Conservation (phyloP, 1,140 invertebrate genomes). For the Idris sp. region DNA sequence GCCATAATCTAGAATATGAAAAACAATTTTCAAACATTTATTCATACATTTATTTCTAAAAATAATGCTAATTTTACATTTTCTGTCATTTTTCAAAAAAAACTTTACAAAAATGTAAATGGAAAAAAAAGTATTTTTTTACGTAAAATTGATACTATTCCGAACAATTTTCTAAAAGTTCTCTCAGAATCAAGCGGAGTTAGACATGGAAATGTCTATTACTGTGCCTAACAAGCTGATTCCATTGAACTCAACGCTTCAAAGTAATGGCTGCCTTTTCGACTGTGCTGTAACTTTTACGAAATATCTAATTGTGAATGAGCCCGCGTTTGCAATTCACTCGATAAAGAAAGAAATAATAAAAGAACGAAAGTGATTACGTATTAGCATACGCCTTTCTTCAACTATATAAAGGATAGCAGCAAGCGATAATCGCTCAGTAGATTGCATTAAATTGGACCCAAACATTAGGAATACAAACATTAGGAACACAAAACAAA, state of each 20-base stretch:
- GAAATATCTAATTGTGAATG: slow-evolving; percentile 60
- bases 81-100: no score
- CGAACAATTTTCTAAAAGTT: no score
- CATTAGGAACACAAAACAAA: neutral
- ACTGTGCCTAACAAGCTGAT: neutral
- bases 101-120: no score
- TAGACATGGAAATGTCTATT: no score
- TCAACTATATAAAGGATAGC: slow-evolving; percentile 63
- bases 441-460: slow-evolving; percentile 31
- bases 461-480: slow-evolving; percentile 11
- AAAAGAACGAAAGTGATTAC: slow-evolving; percentile 66
- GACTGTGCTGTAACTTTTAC: slow-evolving; percentile 56
- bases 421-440: slow-evolving; percentile 42
- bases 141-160: no score
- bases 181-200: no score
- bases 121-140: no score
- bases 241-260: slow-evolving; percentile 24
- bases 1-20: no score
- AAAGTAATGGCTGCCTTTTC: slow-evolving; percentile 19
- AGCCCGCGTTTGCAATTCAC: slow-evolving; percentile 27
- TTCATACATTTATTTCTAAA: no score
- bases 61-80: no score
- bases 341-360: slow-evolving; percentile 52
- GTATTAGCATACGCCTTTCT: slow-evolving; percentile 26
- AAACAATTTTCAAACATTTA: no score